Evolutionary conservation across 2,888 invertebrate species (phyloP).

Genomic region (Lasioglossum zephyrum): DNA sequence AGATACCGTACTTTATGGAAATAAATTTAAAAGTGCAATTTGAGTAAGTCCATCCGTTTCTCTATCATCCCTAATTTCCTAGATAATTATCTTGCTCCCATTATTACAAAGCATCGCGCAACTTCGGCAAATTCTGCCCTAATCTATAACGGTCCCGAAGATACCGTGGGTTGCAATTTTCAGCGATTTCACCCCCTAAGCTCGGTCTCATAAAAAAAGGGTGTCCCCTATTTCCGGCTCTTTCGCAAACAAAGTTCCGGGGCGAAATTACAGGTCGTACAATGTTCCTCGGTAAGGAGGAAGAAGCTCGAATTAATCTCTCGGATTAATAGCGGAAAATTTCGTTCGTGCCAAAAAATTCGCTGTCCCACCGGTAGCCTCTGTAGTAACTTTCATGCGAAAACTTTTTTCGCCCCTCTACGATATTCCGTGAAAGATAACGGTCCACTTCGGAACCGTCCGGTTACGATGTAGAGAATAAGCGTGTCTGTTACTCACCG

Average conservation of each 20-base stretch:
- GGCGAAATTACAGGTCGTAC: background rate
- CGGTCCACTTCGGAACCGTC: background rate
- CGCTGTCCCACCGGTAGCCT: background rate
- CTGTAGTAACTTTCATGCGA: background rate
- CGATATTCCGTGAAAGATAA: background rate
- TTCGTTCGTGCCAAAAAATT: background rate
- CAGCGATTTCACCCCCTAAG: background rate
- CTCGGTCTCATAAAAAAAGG: background rate
- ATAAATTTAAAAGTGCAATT: background rate
- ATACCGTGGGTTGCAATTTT: background rate
- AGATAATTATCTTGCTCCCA: background rate
- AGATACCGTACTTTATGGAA: background rate
- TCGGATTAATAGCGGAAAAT: background rate
- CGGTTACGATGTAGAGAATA: background rate
- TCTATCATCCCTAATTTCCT: background rate
- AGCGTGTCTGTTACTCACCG: constrained; percentile 87
- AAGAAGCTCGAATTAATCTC: background rate
- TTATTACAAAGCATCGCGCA: background rate
- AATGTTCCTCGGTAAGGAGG: background rate
- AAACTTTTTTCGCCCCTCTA: background rate
- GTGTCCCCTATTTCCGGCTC: background rate
- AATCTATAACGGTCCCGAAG: background rate
- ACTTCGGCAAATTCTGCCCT: background rate
- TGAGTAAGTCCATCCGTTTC: background rate
- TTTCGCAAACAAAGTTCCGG: background rate